These are phyloP conservation scores for Dicentrarchus labrax DNA, from an alignment of 2,113 vertebrate genomes.

Conservation along the genomic window DNA sequence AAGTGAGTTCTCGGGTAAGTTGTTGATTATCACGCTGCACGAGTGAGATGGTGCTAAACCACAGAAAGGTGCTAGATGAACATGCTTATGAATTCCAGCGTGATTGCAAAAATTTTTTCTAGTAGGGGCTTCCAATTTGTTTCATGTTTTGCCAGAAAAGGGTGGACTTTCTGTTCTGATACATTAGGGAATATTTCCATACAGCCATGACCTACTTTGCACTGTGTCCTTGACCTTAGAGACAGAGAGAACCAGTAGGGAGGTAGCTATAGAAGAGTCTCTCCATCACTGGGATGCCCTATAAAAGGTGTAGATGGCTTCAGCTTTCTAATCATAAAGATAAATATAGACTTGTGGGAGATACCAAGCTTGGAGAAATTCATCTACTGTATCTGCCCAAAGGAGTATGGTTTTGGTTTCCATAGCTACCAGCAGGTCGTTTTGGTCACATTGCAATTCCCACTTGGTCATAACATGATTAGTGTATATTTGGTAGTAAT, in stretches of 20 bases:
- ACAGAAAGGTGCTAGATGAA: slow-evolving; percentile 50
- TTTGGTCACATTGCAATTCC: slow-evolving; percentile 40
- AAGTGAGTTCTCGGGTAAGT: slow-evolving; percentile 28
- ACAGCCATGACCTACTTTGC: slow-evolving; percentile 53
- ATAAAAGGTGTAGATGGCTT: slow-evolving; percentile 38
- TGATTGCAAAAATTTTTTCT: slow-evolving; percentile 9
- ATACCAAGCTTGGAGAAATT: slow-evolving; percentile 20
- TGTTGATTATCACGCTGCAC: slow-evolving; percentile 52
- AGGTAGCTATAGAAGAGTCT: slow-evolving; percentile 20
- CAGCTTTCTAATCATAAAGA: slow-evolving; percentile 42
- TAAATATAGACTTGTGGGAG: slow-evolving; percentile 18
- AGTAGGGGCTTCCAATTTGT: background rate
- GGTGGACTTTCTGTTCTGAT: background rate
- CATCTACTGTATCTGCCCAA: slow-evolving; percentile 26
- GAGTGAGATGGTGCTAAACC: slow-evolving; percentile 41
- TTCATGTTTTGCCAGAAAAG: background rate
- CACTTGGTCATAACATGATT: slow-evolving; percentile 30
- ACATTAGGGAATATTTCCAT: background rate
- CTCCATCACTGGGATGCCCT: slow-evolving; percentile 20
- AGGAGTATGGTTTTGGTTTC: slow-evolving; percentile 50
- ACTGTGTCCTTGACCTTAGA: slow-evolving; percentile 65
- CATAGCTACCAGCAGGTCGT: slow-evolving; percentile 51
- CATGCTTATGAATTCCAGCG: slow-evolving; percentile 59
- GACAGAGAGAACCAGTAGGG: slow-evolving; percentile 7
- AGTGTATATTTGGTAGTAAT: slow-evolving; percentile 21